A percentile compares a stretch with the other conserved stretches of the same genome.
phyloP scores from a whole-genome alignment of 2,113 vertebrate species.

The Hippocampus comes region DNA sequence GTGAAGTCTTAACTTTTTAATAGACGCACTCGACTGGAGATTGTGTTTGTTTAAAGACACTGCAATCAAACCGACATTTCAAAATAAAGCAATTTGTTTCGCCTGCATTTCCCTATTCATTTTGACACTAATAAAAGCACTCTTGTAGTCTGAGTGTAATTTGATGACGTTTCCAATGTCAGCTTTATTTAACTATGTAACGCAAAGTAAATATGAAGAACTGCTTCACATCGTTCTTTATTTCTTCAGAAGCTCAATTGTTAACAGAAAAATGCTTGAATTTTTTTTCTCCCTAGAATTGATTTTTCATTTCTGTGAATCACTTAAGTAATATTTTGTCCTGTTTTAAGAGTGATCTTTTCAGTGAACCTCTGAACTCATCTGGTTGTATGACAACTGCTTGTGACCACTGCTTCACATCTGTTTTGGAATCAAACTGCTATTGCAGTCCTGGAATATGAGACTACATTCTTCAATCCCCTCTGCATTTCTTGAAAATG shows the following conservation, averaged over 20 bases:
- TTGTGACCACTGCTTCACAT: background rate
- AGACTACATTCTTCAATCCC: too few species aligned
- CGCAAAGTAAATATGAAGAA: background rate
- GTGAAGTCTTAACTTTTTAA: background rate
- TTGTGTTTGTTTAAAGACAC: background rate
- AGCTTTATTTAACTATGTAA: too few species aligned
- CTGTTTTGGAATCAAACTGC: background rate
- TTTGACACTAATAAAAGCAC: background rate
- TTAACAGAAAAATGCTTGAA: background rate
- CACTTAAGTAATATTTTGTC: background rate
- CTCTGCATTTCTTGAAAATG: too few species aligned
- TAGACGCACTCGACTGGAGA: background rate
- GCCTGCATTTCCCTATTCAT: background rate
- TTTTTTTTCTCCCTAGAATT: background rate
- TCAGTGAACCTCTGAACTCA: background rate
- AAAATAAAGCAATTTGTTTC: background rate
- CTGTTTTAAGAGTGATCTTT: background rate
- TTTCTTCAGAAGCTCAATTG: too few species aligned
- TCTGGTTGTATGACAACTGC: background rate
- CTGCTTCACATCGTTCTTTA: background rate
- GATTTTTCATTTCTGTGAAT: too few species aligned
- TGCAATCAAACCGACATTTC: background rate
- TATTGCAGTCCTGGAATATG: too few species aligned
- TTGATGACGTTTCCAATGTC: too few species aligned
- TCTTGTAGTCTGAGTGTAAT: background rate